A percentile compares a stretch with the other conserved stretches of the same genome.
Evolutionary conservation across 2,797 vertebrate genomes (phyloP).

Genomic region (Sebastes kiyomatsui): DNA sequence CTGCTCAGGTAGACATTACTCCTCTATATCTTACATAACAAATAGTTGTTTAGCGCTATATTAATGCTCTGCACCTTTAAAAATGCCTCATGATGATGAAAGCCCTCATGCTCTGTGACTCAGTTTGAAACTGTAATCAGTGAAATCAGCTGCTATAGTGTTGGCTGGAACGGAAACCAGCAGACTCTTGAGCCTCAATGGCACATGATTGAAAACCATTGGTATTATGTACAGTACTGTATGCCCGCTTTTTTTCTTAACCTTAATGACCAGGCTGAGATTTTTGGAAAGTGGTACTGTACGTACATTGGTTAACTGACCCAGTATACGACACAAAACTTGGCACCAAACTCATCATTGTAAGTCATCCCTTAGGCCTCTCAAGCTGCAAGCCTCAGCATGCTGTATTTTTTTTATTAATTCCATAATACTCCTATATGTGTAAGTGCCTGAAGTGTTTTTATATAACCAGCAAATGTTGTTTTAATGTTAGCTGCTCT

Average conservation of each 20-base stretch:
- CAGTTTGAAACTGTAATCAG: slow-evolving; percentile 54
- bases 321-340: not conserved
- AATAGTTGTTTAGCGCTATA: not conserved
- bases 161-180: slow-evolving; percentile 34
- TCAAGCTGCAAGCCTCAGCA: not conserved
- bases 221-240: not conserved
- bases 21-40: not conserved
- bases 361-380: not conserved
- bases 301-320: not conserved
- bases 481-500: no score
- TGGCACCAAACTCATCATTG: not conserved
- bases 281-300: slow-evolving; percentile 7
- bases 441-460: not conserved
- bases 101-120: slow-evolving; percentile 1
- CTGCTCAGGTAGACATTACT: not conserved
- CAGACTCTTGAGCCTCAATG: slow-evolving; percentile 50
- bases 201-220: slow-evolving; percentile 49
- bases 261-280: slow-evolving; percentile 6
- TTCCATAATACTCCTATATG: not conserved
- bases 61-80: not conserved
- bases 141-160: slow-evolving; percentile 53
- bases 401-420: not conserved
- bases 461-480: not conserved
- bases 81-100: slow-evolving; percentile 13
- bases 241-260: not conserved